Evolutionary conservation across 2,797 vertebrate species (phyloP), one percentile per base, ranked within the genome.

Genomic region (Staurois parvus): DNA sequence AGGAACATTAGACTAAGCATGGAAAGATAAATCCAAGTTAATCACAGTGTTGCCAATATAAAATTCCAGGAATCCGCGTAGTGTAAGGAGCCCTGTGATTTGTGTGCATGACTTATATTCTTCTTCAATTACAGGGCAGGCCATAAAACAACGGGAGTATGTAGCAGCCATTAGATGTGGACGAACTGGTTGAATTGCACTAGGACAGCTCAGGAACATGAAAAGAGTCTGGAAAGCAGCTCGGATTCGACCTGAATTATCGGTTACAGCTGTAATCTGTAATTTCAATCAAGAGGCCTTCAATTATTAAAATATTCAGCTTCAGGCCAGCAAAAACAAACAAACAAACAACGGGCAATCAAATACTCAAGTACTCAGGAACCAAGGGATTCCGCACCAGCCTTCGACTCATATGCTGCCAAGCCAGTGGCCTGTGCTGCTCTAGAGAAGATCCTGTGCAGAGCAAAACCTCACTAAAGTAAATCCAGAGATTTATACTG

Each of bases 241-340:
- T 28, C 21, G 15, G 69, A 34, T 72, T 21, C n/a, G 76, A 32
- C 83, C 69, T 32, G 30, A 52, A 79, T 79, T 34, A 85, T 67
- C 56, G 24, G 37, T 79, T 64, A 30, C 56, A 64, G 28, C 52
- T 72, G 34, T 73, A 73, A 73, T 79, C 76, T 85, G 69, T 79
- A 72, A 85, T 85, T 85, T 85, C 70, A 85, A 85, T 85, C 83
- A 85, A 73, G 68, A 79, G 37, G 29, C 69, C 56, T 85, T 72
- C 77, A 85, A 85, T 85, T 59, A 85, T 67, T 85, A 79, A 84
- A 73, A 73, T 21, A 52, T 40, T 70, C 40, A 52, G 73, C 42
- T 26, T 64, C 34, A 28, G 70, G 9, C 32, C 68, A 64, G 52
- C 32, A 74, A 69, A 72, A 82, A 73, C 68, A 81, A 74, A 73